A percentile compares a stretch with the other conserved stretches of the same genome.
Evolutionary conservation across 2,797 vertebrate genomes (phyloP).

Genomic region (Chromis chromis): DNA sequence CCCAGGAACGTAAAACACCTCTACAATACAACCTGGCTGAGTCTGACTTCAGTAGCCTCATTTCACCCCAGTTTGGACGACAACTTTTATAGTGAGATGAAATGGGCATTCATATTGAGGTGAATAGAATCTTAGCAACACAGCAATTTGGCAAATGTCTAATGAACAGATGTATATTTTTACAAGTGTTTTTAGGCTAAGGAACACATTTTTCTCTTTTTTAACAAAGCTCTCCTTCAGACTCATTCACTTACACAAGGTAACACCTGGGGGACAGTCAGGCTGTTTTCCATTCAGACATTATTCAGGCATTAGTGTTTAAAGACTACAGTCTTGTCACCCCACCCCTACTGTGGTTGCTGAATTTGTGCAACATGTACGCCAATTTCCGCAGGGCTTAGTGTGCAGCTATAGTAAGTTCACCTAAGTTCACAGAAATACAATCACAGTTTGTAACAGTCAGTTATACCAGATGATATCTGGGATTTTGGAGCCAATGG

Average conservation of each 20-base stretch:
- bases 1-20: slow-evolving; percentile 61
- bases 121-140: slow-evolving; percentile 60
- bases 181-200: slow-evolving; percentile 24
- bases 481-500: slow-evolving; percentile 15
- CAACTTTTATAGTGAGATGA: slow-evolving; percentile 38
- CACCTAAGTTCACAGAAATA: neutral
- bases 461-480: slow-evolving; percentile 33
- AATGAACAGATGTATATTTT: slow-evolving; percentile 20
- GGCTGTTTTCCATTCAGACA: slow-evolving; percentile 19
- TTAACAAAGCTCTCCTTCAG: neutral
- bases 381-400: neutral
- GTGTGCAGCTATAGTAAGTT: neutral
- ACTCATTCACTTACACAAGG: no score
- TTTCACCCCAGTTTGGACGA: slow-evolving; percentile 48
- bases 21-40: slow-evolving; percentile 52
- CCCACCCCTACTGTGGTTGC: neutral
- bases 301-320: neutral
- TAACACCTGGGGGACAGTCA: slow-evolving; percentile 8
- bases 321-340: neutral
- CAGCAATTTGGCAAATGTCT: slow-evolving; percentile 45
- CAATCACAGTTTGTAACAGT: neutral
- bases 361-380: neutral
- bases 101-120: slow-evolving; percentile 21
- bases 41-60: slow-evolving; percentile 49
- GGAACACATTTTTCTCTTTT: slow-evolving; percentile 6